Base-by-base conservation (phyloP, 2,888 invertebrate genomes). In the Andrena hattorfiana region DNA sequence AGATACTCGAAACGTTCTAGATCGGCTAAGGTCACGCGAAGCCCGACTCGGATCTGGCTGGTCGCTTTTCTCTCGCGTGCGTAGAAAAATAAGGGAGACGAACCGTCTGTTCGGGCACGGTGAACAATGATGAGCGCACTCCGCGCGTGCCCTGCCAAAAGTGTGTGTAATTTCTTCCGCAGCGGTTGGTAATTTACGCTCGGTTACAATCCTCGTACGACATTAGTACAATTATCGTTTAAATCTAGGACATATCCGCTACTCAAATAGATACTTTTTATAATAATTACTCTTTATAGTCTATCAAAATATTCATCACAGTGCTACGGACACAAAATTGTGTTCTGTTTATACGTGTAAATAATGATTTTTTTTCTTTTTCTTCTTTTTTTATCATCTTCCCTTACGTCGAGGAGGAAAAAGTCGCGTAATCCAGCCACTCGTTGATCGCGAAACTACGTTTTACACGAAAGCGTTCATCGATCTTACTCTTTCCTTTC, bases 261-360 rank as follows among this genome's bases (percentile, higher is more conserved):
- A 93, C 89, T 89, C 90, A 91, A 93, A 92, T 92, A 91, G 87
- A 90, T 91, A 89, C 80, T 90, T 42, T 42, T 88, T 89, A 82
- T 87, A 89, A 88, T 86, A 85, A 83, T 83, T 83, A 85, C 84
- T 88, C 86, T 89, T 87, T 88, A 86, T 89, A 89, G 85, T 88
- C 90, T 90, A 92, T 91, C 87, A 90, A 92, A 93, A 93, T 93
- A 93, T 93, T 93, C 93, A 94, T 94, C 94, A 94, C 94, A 94
- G 94, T 94, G 93, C 94, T 94, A 94, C 92, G 93, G 94, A 94
- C 94, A 94, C 94, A 93, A 93, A 91, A 93, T 92, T 93, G 94
- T 94, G 93, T 94, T 93, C 93, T 91, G 79, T 83, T 83, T 88
- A 88, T 91, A 91, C 86, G 87, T 90, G 91, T 92, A 91, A 92